These are phyloP conservation scores for Drosophila sechellia DNA, from an alignment of 1,140 invertebrate species.

Conservation along the genomic window DNA sequence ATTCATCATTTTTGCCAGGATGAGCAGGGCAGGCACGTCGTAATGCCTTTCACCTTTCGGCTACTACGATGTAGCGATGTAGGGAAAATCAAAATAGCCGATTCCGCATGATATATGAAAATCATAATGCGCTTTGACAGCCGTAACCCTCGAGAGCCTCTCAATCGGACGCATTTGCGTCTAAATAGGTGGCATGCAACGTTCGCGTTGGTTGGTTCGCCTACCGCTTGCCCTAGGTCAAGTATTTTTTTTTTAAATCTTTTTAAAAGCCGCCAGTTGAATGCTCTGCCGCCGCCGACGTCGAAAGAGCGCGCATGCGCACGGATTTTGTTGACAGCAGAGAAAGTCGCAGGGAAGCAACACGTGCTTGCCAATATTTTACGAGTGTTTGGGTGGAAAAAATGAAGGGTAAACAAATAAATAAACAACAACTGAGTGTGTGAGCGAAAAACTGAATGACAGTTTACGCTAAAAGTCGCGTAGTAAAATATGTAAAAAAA, in stretches of 20 bases:
- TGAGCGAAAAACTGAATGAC: conserved; percentile 62
- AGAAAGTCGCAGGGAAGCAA: conserved; percentile 53
- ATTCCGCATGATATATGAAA: conserved; percentile 73
- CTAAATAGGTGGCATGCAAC: conserved; percentile 49
- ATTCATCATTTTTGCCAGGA: conserved; percentile 46
- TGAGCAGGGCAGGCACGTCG: conserved; percentile 4
- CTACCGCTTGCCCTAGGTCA: conserved; percentile 70
- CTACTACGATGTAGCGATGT: conserved; percentile 13
- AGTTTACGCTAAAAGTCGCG: conserved; percentile 71
- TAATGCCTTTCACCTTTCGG: conserved; percentile 38
- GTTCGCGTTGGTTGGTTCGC: conserved; percentile 33
- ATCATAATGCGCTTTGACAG: conserved; percentile 74
- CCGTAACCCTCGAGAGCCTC: conserved; percentile 34
- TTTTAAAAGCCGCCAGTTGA: conserved; percentile 31
- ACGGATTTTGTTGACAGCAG: conserved; percentile 51
- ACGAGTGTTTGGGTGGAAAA: conserved; percentile 20
- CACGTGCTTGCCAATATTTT: conserved; percentile 58
- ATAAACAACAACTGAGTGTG: conserved; percentile 52
- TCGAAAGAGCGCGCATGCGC: conserved; percentile 67
- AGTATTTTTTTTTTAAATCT: conserved; percentile 60
- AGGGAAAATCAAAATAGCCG: conserved; percentile 45
- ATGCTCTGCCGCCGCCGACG: conserved; percentile 24
- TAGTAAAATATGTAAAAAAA: conserved; percentile 40
- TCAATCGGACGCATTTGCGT: conserved; percentile 38
- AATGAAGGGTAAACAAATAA: conserved; percentile 67